Evolutionary conservation across 2,113 vertebrate genomes (phyloP), one percentile per base, ranked within the genome.

Genomic region (Mus pahari): DNA sequence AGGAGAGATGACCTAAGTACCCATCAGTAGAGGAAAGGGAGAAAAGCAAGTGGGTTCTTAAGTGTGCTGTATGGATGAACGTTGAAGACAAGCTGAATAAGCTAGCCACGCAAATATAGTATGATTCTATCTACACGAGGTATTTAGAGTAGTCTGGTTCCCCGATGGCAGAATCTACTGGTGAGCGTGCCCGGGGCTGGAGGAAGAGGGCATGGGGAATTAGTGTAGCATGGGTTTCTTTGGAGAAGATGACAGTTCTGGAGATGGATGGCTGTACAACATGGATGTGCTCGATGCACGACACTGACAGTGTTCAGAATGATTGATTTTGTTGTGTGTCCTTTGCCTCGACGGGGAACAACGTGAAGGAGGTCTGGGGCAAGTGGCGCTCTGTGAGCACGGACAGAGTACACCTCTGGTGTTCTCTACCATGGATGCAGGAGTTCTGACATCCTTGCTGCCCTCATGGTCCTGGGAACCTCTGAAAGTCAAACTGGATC

Each of bases 151-250:
- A 75, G 26, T 60, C 33, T 33, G 36, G 24, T 45, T 64, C 31
- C 7, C 48, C 19, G 64, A 81, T 36, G 70, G 45, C n/a, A 22
- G 50, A 79, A 92, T 36, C 10, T 48, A 79, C 36, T 13, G 5
- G 50, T 71, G 50, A 39, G 26, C 92, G 16, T 86, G 24, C 73
- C 71, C 9, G 16, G 9, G 26, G 0, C 55, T 68, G 5, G 24
- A 20, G 16, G 7, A 8, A 36, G 13, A 3, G 24, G 8, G 10
- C 13, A 26, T 11, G 64, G 53, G 45, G 53, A 73, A 36, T 45
- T n/a, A 2, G 11, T 8, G 5, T 70, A 71, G 0, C 9, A 0
- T 36, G 55, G 36, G 12, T 87, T 83, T n/a, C 48, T 19, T 0
- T 84, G 36, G 70, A 2, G 39, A 87, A 68, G 62, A 60, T 11